phyloP scores from a whole-genome alignment of 1,140 invertebrate species.

The Triops longicaudatus region DNA sequence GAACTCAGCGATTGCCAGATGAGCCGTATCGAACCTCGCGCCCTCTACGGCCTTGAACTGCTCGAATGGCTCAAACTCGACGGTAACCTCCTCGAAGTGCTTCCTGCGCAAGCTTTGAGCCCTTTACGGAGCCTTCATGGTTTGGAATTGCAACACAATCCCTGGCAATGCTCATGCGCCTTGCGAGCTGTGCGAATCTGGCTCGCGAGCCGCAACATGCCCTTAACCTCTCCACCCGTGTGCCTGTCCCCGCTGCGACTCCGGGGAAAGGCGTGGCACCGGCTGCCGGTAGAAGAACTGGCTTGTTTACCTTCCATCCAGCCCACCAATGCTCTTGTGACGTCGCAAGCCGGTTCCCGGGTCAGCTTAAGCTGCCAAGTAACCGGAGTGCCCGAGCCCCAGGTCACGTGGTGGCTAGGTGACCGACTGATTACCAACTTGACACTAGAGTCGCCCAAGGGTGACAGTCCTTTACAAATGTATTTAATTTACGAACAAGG shows the following conservation, averaged over 20 bases:
- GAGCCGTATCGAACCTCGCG: conserved; percentile 52
- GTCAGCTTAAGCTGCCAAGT: conserved; percentile 62
- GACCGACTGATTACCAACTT: conserved; percentile 40
- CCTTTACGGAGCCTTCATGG: conserved; percentile 59
- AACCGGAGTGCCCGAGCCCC: conserved; percentile 56
- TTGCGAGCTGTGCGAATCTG: conserved; percentile 62
- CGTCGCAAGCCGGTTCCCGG: conserved; percentile 55
- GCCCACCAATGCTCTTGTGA: conserved; percentile 30
- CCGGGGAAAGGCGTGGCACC: conserved; percentile 57
- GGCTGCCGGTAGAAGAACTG: conserved; percentile 65
- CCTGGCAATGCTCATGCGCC: conserved; percentile 71
- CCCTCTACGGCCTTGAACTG: conserved; percentile 58
- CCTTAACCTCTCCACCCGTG: conserved; percentile 55
- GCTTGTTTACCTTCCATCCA: conserved; percentile 55
- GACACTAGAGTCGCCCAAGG: conserved; percentile 14
- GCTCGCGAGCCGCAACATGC: conserved; percentile 67
- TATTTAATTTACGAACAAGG: conserved; percentile 19
- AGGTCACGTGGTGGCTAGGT: conserved; percentile 47
- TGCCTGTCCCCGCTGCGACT: conserved; percentile 55
- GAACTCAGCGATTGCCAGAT: conserved; percentile 63
- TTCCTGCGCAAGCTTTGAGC: conserved; percentile 53
- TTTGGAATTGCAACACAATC: conserved; percentile 62
- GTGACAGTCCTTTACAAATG: background rate
- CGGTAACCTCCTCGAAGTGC: conserved; percentile 56
- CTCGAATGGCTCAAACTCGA: conserved; percentile 67